A percentile compares a stretch with the other conserved stretches of the same genome.
These are phyloP conservation scores for Polyergus mexicanus DNA, from an alignment of 1,140 invertebrate genomes.

Conservation along the genomic window DNA sequence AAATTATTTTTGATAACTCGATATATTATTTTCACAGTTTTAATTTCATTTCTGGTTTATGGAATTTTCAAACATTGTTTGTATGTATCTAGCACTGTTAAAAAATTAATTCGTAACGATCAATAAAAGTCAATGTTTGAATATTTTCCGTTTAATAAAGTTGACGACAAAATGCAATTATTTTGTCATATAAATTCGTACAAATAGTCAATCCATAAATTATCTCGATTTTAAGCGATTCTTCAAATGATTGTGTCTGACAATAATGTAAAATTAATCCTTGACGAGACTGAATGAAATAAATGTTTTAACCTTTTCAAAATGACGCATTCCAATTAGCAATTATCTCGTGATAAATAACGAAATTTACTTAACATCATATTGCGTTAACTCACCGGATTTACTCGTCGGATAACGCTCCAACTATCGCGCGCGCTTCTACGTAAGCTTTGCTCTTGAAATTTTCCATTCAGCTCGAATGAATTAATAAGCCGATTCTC, in stretches of 20 bases:
- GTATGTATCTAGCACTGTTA: not conserved
- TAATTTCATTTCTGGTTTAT: not conserved
- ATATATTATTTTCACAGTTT: slow-evolving; percentile 7
- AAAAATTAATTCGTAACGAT: slow-evolving; percentile 15
- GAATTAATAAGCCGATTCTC: slow-evolving; percentile 60
- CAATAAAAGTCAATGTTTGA: not conserved
- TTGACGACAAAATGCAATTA: not conserved
- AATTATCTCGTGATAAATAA: slow-evolving; percentile 53
- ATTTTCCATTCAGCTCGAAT: slow-evolving; percentile 37
- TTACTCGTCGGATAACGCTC: not conserved
- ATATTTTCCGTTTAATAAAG: not conserved
- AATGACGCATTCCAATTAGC: not conserved
- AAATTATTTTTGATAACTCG: not conserved
- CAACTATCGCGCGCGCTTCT: slow-evolving; percentile 1
- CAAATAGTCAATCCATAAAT: not conserved
- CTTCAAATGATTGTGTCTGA: not conserved
- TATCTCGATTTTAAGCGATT: not conserved
- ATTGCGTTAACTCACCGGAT: slow-evolving; percentile 33
- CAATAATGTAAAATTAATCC: slow-evolving; percentile 17
- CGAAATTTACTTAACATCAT: slow-evolving; percentile 34
- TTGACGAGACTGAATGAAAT: not conserved
- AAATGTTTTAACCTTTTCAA: not conserved
- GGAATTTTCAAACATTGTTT: not conserved
- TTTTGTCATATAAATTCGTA: not conserved
- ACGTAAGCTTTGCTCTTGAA: slow-evolving; percentile 51